Percentiles rank a stretch among this genome's conserved stretches.
Conservation (phyloP, 2,113 vertebrate genomes). For the Corythaeola cristata region DNA sequence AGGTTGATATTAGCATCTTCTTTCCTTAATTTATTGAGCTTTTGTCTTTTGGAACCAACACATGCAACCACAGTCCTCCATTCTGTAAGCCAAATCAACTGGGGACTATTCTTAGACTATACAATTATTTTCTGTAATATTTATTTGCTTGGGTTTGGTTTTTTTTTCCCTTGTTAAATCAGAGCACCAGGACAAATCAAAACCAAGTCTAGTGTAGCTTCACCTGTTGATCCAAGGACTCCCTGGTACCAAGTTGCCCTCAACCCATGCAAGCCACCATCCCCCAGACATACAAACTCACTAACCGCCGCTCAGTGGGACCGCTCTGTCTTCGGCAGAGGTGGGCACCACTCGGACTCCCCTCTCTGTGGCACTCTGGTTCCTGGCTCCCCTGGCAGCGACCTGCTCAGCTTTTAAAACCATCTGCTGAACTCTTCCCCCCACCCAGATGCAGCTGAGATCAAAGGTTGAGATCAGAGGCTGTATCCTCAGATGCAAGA, state of each 20-base stretch:
- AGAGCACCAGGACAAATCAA: not conserved
- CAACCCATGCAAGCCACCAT: not conserved
- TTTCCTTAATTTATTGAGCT: not conserved
- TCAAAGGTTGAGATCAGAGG: slow-evolving; percentile 24
- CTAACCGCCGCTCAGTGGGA: not conserved
- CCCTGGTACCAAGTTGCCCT: not conserved
- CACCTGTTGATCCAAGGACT: not conserved
- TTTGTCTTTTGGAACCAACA: not conserved
- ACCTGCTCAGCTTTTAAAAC: slow-evolving; percentile 19
- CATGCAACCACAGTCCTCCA: not conserved
- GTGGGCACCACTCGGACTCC: not conserved
- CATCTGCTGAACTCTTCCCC: not conserved
- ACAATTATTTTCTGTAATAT: not conserved
- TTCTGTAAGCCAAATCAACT: not conserved
- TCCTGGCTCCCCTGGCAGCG: not conserved
- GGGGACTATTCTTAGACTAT: not conserved
- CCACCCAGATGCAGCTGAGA: not conserved
- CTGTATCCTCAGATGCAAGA: not conserved
- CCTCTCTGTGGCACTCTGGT: fast-evolving
- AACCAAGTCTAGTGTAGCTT: not conserved
- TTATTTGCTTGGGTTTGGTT: not conserved
- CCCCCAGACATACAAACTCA: not conserved
- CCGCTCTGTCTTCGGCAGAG: not conserved
- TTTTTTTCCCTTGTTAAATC: not conserved
- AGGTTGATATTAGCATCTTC: not conserved